Percentiles rank a stretch among this genome's conserved stretches.
Evolutionary conservation across 1,140 invertebrate species (phyloP).

Genomic region (Macrosteles quadrilineatus): DNA sequence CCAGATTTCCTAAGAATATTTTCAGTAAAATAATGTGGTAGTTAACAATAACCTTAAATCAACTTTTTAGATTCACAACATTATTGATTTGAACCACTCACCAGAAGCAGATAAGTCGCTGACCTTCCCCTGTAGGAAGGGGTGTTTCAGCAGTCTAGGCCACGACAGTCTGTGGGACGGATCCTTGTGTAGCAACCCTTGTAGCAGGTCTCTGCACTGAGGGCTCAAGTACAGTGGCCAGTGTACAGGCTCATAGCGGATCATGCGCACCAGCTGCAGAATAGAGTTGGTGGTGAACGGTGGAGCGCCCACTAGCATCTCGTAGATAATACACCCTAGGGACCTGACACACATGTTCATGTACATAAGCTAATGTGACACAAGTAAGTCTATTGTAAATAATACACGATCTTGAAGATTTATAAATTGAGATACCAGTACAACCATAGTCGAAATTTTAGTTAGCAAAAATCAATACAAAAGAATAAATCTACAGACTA

Average conservation of each 20-base stretch:
- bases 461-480: too few relatives aligned
- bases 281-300: conserved; percentile 92
- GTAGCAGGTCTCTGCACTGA: conserved; percentile 80
- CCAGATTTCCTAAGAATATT: too few relatives aligned
- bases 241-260: conserved; percentile 80
- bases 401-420: too few relatives aligned
- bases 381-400: too few relatives aligned
- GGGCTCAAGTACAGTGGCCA: conserved; percentile 82
- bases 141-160: conserved; percentile 83
- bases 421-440: too few relatives aligned
- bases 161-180: conserved; percentile 78
- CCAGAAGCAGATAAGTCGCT: conserved; percentile 25
- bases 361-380: too few relatives aligned
- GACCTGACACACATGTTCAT: conserved; percentile 77
- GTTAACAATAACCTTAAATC: too few relatives aligned
- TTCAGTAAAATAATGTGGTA: too few relatives aligned
- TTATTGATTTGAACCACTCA: background rate
- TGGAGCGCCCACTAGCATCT: conserved; percentile 83
- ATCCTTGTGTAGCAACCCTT: conserved; percentile 89
- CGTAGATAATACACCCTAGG: conserved; percentile 91
- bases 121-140: conserved; percentile 66
- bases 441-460: too few relatives aligned
- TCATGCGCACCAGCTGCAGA: conserved; percentile 81
- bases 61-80: too few relatives aligned
- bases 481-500: too few relatives aligned